Evolutionary conservation across 2,113 vertebrate genomes (phyloP).

Genomic region (Chlorocebus sabaeus): DNA sequence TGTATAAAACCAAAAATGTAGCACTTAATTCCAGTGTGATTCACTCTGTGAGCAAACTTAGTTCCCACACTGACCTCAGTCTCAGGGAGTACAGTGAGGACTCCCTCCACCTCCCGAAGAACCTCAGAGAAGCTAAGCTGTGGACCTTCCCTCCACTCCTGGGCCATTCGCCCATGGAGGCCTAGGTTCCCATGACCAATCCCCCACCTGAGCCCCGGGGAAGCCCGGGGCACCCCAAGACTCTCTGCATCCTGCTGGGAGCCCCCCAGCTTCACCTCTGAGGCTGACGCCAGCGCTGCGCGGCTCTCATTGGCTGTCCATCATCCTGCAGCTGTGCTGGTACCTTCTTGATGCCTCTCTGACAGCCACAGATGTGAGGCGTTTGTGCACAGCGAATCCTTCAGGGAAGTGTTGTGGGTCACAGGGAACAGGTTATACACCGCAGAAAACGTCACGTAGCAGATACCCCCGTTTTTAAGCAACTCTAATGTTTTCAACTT

Average conservation of each 20-base stretch:
- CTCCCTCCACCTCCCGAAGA: accelerated
- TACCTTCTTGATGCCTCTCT: not conserved
- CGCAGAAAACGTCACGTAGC: accelerated
- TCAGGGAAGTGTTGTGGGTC: accelerated
- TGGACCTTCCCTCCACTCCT: accelerated
- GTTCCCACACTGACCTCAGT: accelerated
- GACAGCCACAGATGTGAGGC: not conserved
- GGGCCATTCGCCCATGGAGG: not conserved
- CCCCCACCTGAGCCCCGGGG: accelerated
- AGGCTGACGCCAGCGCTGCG: not conserved
- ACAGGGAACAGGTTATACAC: accelerated
- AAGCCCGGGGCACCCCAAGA: not conserved
- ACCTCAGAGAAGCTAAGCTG: accelerated
- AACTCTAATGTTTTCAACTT: not conserved
- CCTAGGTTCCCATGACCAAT: accelerated
- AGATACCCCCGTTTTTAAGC: not conserved
- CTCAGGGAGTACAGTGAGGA: not conserved
- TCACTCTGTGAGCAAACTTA: not conserved
- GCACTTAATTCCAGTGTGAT: not conserved
- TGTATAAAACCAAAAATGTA: not conserved
- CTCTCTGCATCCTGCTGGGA: not conserved
- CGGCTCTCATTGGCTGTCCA: accelerated
- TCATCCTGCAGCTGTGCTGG: accelerated
- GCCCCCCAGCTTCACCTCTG: not conserved
- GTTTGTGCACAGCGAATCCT: accelerated